A percentile compares a stretch with the other conserved stretches of the same genome.
Evolutionary conservation across 2,113 vertebrate species (phyloP).

Genomic region (Rhadina sibilatrix): DNA sequence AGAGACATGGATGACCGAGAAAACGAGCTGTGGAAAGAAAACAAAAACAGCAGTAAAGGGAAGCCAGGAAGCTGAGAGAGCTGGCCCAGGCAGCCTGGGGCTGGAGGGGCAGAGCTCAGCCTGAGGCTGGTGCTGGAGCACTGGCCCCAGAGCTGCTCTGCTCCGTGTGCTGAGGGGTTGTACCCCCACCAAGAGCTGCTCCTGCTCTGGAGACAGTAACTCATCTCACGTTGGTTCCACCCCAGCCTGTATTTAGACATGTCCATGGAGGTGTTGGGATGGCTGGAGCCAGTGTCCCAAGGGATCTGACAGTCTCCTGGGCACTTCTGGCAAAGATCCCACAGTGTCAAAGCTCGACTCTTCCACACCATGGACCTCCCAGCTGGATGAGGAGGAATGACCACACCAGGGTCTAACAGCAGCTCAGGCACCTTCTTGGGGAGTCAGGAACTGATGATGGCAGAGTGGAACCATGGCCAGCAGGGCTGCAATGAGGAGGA

Average conservation of each 20-base stretch:
- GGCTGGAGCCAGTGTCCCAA: neutral
- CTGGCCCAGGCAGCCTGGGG: neutral
- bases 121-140: neutral
- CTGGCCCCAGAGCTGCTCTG: neutral
- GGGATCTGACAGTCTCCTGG: neutral
- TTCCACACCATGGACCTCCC: neutral
- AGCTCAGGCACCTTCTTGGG: neutral
- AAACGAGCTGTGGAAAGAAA: constrained; percentile 56
- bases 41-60: constrained; percentile 50
- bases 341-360: neutral
- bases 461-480: neutral
- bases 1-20: constrained; percentile 70
- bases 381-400: neutral
- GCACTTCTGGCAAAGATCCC: neutral
- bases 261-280: neutral
- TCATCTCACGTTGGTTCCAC: neutral
- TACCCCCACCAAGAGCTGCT: neutral
- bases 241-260: neutral
- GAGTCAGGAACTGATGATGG: neutral
- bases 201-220: neutral
- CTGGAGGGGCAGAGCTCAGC: neutral
- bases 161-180: fast-evolving
- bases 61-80: neutral
- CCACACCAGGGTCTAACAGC: neutral
- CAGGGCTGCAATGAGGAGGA: neutral